Base-by-base conservation (phyloP, 2,797 vertebrate species). In the Tenualosa ilisha region DNA sequence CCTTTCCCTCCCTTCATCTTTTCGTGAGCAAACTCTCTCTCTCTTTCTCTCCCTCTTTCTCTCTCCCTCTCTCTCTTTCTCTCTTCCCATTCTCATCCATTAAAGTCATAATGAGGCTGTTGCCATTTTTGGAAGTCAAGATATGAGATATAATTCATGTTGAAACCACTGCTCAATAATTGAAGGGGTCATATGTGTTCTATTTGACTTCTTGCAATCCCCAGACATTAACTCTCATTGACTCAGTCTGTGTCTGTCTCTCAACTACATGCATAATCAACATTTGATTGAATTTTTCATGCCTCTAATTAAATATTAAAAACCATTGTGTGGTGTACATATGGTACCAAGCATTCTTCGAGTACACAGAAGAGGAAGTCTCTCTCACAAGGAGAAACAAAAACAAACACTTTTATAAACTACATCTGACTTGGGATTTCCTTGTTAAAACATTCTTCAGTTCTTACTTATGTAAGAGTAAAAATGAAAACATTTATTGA, bases 51-150 rank as follows among this genome's bases (percentile, higher is more conserved):
- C 37, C 37, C 43, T 83, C 84, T 50, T 84, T 63, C 59, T 31
- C 49, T 84, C 79, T 53, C 81, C 81, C 56, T 51, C 49, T 50
- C 83, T 61, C 63, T 79, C 50, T 84, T 65, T 53, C 81, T 83
- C 56, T 65, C 49, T 50, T 51, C 63, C 59, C 37, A 43, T 40
- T 84, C 22, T 24, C 54, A 26, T 79, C 11, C 53, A 82, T 85
- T 87, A 82, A 87, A 82, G 26, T 37, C 65, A 54, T 63, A 85
- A 49, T 68, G 43, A 43, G 84, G 79, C 26, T 24, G 84, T 82
- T 59, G 20, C 40, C 56, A 22, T 24, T 51, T 46, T 22, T 72
- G 20, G 59, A 24, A 56, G 53, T 40, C 17, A n/a, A 40, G n/a
- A 51, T 68, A 26, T 2, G 31, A 65, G 51, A 65, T 51, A 82